Percentiles rank a stretch among this genome's conserved stretches.
These are phyloP conservation scores for Gnathonemus echidnorhynchus DNA, from an alignment of 2,113 vertebrate species.

Conservation along the genomic window DNA sequence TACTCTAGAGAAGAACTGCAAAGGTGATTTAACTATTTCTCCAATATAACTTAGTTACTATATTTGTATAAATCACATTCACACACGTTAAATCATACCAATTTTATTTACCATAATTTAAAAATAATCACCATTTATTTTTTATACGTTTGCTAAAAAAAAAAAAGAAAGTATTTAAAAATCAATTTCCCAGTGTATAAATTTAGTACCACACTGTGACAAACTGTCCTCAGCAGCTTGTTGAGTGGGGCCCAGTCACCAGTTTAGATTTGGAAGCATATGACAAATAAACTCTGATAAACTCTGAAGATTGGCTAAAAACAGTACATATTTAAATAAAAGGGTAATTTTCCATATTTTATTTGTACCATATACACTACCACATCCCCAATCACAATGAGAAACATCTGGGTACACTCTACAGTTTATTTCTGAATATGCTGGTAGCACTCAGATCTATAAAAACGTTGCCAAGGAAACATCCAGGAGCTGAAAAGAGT, in stretches of 20 bases:
- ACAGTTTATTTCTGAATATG: background rate
- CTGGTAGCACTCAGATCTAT: background rate
- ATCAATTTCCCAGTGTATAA: slow-evolving; percentile 18
- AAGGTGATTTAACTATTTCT: background rate
- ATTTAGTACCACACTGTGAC: slow-evolving; percentile 6
- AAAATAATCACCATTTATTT: slow-evolving; percentile 15
- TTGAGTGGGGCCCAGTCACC: background rate
- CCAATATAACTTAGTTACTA: background rate
- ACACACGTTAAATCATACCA: slow-evolving; percentile 2
- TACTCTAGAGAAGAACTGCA: background rate
- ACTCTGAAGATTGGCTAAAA: slow-evolving; percentile 1
- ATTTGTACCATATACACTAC: background rate
- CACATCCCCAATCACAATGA: background rate
- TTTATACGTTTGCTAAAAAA: background rate
- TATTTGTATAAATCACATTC: background rate
- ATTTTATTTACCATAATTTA: slow-evolving; percentile 21
- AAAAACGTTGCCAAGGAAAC: background rate
- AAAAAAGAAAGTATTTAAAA: background rate
- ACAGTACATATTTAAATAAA: background rate
- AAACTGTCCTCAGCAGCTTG: background rate
- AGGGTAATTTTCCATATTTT: background rate
- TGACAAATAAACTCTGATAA: background rate
- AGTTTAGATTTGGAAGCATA: slow-evolving; percentile 5
- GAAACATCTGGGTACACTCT: background rate
- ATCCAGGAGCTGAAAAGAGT: background rate